phyloP scores from a whole-genome alignment of 2,888 invertebrate species.

The Heliconius cydno region DNA sequence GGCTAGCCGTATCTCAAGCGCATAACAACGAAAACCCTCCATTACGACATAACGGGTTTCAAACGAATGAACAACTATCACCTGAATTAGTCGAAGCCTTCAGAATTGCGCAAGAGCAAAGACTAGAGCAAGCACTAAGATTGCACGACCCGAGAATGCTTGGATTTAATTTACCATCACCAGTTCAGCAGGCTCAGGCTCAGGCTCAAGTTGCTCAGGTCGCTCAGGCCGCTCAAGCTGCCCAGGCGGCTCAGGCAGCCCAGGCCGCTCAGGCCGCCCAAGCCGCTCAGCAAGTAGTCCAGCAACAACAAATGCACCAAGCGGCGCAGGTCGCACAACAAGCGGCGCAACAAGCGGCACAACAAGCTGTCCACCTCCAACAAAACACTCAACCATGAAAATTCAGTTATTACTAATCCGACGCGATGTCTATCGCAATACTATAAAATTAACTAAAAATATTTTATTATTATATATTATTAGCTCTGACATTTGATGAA shows the following conservation, averaged over 20 bases:
- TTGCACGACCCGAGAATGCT: slow-evolving; percentile 92
- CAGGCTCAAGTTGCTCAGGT: slow-evolving; percentile 61
- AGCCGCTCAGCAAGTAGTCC: slow-evolving; percentile 60
- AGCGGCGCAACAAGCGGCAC: slow-evolving; percentile 77
- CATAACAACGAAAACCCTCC: slow-evolving; percentile 74
- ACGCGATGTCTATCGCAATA: slow-evolving; percentile 68
- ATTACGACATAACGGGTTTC: slow-evolving; percentile 77
- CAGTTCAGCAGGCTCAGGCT: slow-evolving; percentile 70
- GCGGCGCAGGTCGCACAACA: slow-evolving; percentile 64
- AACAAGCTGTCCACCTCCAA: slow-evolving; percentile 82
- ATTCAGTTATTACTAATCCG: slow-evolving; percentile 90
- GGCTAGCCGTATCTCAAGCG: slow-evolving; percentile 91
- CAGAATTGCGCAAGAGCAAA: slow-evolving; percentile 89
- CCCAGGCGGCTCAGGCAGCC: slow-evolving; percentile 59
- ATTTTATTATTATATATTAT: slow-evolving; percentile 17
- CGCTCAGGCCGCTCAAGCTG: slow-evolving; percentile 62
- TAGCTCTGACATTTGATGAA: slow-evolving; percentile 28
- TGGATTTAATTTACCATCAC: slow-evolving; percentile 87
- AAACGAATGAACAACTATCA: slow-evolving; percentile 82
- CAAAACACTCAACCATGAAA: slow-evolving; percentile 88
- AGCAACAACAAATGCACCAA: slow-evolving; percentile 68
- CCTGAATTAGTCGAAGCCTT: slow-evolving; percentile 89
- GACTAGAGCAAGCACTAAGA: slow-evolving; percentile 91
- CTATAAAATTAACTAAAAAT: slow-evolving; percentile 36
- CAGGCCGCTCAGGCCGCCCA: slow-evolving; percentile 62